A percentile compares a stretch with the other conserved stretches of the same genome.
Evolutionary conservation across 1,140 invertebrate genomes (phyloP).

Genomic region (Drosophila orena): DNA sequence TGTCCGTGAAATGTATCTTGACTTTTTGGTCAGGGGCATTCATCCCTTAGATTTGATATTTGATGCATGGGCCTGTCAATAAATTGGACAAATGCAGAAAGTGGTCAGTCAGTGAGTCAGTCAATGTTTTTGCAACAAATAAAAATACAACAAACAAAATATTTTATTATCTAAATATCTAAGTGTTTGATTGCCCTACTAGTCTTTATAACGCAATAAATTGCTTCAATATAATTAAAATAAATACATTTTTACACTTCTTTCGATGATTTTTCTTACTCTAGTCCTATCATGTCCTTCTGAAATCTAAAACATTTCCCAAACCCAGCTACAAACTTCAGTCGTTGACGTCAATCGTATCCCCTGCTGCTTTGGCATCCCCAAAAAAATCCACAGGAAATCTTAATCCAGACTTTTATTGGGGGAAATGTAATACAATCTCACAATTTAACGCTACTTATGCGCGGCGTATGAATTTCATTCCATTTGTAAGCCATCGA

Average conservation of each 20-base stretch:
- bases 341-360: slow-evolving; percentile 36
- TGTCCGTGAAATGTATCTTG: slow-evolving; percentile 34
- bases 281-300: background rate
- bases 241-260: no score
- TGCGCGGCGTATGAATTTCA: slow-evolving; percentile 59
- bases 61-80: slow-evolving; percentile 51
- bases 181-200: no score
- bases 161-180: no score
- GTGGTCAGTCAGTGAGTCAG: slow-evolving; percentile 17
- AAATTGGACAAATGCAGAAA: slow-evolving; percentile 39
- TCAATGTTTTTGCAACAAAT: no score
- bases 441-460: slow-evolving; percentile 68
- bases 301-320: background rate
- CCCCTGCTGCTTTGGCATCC: slow-evolving; percentile 13
- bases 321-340: slow-evolving; percentile 15
- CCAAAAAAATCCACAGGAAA: slow-evolving; percentile 22
- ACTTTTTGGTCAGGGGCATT: background rate
- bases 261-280: no score
- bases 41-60: background rate
- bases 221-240: no score
- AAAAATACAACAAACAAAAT: no score
- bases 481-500: slow-evolving; percentile 60
- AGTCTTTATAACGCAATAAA: no score
- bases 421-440: slow-evolving; percentile 60
- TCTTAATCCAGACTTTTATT: slow-evolving; percentile 43